Base-by-base conservation (phyloP, 2,888 invertebrate species). In the Notodonta dromedarius region DNA sequence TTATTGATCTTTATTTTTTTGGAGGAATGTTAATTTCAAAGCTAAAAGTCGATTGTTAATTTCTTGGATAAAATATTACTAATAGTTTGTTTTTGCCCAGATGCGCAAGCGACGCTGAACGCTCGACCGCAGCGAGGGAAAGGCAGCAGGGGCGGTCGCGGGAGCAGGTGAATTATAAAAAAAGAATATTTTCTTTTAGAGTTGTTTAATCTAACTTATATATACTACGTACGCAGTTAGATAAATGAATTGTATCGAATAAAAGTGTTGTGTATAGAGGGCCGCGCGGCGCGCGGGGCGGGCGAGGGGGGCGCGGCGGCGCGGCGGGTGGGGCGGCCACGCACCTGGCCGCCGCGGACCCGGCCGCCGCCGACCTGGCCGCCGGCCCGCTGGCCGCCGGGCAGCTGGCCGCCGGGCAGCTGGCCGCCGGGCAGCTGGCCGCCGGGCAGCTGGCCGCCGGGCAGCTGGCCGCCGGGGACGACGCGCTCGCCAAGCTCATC, bases 61-160 rank as follows among this genome's bases (percentile, higher is more conserved):
- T 5, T 35, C 4, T 35, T 40, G 5, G 44, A 46, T 46, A 3
- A n/a, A 5, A 5, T 11, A n/a, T 42, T 11, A 42, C 0, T 5
- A n/a, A 46, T n/a, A 5, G 5, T n/a, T 46, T n/a, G 13, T 46
- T 24, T 24, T 0, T 16, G 24, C 58, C 12, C 71, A 82, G 83
- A 76, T 60, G 76, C 83, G 35, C 77, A 75, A 56, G 74, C 67
- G 59, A 65, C 72, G 42, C 56, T 62, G 9, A 61, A 55, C 60
- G 68, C 73, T 40, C 67, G 70, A n/a, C 73, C 83, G 1, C 11
- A 80, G 82, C 71, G 93, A 78, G 89, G 88, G 77, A 67, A 73
- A 79, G 83, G 94, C 94, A 75, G 94, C 90, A 44, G 95, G 89
- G 63, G 95, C 90, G 72, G 95, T 82, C 62, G 95, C 86, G 63